Percentiles rank a stretch among this genome's conserved stretches.
Evolutionary conservation across 2,113 vertebrate genomes (phyloP).

Genomic region (Chlorodrepanis virens): DNA sequence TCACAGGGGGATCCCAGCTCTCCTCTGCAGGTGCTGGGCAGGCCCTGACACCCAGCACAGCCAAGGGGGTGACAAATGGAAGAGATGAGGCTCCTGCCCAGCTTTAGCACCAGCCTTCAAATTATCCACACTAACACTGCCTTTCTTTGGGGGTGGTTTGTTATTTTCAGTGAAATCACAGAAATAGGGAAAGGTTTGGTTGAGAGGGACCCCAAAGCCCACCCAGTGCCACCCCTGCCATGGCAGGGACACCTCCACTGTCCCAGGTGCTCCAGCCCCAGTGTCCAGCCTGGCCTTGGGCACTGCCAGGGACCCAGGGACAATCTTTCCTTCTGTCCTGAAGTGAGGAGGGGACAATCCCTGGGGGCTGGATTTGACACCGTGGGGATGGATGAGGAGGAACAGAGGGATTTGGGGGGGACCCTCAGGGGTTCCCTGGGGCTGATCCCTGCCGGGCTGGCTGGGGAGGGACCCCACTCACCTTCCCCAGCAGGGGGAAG

Average conservation of each 20-base stretch:
- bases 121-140: neutral
- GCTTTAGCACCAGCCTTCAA: neutral
- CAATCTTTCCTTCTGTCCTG: neutral
- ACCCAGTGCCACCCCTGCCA: neutral
- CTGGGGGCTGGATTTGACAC: neutral
- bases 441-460: neutral
- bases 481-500: neutral
- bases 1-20: neutral
- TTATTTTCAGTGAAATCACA: neutral
- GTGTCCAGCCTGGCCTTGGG: neutral
- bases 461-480: neutral
- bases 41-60: neutral
- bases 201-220: accelerated
- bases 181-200: neutral
- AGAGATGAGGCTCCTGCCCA: neutral
- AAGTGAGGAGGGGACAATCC: neutral
- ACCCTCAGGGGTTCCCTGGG: neutral
- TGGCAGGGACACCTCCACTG: neutral
- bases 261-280: neutral
- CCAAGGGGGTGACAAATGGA: neutral
- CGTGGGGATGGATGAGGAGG: neutral
- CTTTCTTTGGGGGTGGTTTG: neutral
- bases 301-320: neutral
- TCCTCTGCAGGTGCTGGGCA: neutral
- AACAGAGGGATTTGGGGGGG: neutral